phyloP scores from a whole-genome alignment of 2,797 vertebrate genomes.

The Spinus olivaceus region DNA sequence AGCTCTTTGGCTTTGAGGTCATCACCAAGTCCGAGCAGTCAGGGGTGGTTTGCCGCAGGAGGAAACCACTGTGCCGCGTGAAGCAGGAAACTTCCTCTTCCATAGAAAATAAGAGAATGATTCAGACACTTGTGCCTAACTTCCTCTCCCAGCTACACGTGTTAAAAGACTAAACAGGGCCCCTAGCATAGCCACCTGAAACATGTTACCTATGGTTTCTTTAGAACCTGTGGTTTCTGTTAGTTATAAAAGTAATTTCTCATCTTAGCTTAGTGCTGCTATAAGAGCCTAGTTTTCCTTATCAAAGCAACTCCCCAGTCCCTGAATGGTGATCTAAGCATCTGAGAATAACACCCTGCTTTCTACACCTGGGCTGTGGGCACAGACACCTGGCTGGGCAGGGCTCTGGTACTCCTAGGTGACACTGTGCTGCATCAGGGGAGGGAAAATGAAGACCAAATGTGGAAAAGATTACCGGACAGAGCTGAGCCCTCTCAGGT shows the following conservation, averaged over 20 bases:
- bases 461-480: not conserved
- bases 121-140: not conserved
- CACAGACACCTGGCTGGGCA: not conserved
- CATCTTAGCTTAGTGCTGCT: not conserved
- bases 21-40: not conserved
- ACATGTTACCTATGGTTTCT: not conserved
- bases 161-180: not conserved
- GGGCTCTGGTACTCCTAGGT: not conserved
- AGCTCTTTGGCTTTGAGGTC: slow-evolving; percentile 26
- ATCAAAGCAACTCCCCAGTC: not conserved
- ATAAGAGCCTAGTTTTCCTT: not conserved
- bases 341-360: not conserved
- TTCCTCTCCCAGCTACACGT: not conserved
- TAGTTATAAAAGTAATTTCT: not conserved
- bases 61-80: not conserved
- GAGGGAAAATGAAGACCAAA: not conserved
- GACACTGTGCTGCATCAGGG: not conserved
- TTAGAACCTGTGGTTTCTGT: not conserved
- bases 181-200: not conserved
- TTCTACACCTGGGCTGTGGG: not conserved
- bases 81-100: not conserved
- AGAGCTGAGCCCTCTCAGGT: not conserved
- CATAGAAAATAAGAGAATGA: not conserved
- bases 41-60: not conserved
- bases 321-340: not conserved